Conservation (phyloP, 1,140 invertebrate species). For the Mya arenaria region DNA sequence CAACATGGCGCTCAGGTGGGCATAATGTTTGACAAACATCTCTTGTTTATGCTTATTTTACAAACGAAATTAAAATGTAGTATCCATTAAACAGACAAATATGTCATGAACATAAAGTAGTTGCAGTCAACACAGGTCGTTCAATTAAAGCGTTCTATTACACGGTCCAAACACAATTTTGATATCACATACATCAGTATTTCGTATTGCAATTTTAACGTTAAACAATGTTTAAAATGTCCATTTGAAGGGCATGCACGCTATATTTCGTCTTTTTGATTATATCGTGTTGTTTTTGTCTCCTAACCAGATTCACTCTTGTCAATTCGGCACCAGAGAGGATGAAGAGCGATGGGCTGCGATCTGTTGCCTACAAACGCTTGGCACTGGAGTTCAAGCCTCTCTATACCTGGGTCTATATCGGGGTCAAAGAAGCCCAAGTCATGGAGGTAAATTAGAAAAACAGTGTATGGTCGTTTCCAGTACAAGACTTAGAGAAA, state of each 20-base stretch:
- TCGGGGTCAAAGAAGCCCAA: constrained; percentile 28
- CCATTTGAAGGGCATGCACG: too few species aligned
- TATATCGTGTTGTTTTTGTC: background rate
- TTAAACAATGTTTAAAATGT: background rate
- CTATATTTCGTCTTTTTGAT: background rate
- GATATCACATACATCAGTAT: background rate
- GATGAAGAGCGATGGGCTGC: constrained; percentile 11
- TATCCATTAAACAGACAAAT: too few species aligned
- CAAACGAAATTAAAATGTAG: too few species aligned
- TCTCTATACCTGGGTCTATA: constrained; percentile 32
- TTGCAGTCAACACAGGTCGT: too few species aligned
- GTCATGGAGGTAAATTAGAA: constrained; percentile 30
- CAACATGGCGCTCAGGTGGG: too few species aligned
- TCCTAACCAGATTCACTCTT: background rate
- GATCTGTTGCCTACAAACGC: constrained; percentile 4
- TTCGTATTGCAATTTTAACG: background rate
- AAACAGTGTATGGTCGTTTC: too few species aligned
- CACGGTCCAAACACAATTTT: background rate
- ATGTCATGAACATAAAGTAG: too few species aligned
- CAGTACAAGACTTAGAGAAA: too few species aligned
- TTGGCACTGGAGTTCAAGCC: constrained; percentile 32
- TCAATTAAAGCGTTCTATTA: background rate
- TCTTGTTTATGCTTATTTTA: too few species aligned
- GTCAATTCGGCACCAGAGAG: background rate
- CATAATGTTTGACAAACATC: too few species aligned